Evolutionary conservation across 2,888 invertebrate species (phyloP).

Genomic region (Eupithecia subumbrata): DNA sequence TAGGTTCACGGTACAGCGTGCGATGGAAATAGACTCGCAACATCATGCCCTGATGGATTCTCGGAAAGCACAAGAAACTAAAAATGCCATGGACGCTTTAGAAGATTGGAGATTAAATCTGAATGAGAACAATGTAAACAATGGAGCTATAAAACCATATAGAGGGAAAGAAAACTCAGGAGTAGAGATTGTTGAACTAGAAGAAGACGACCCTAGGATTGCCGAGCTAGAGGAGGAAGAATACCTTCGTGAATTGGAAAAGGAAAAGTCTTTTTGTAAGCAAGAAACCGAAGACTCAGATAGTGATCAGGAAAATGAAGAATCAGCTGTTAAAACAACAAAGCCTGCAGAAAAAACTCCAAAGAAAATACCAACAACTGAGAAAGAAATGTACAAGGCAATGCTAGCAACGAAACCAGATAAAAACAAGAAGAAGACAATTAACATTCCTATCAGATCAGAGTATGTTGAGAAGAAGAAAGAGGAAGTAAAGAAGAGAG

Average conservation of each 20-base stretch:
- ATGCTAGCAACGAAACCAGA: constrained; percentile 20
- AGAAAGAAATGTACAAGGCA: constrained; percentile 26
- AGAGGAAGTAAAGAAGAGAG: constrained; percentile 64
- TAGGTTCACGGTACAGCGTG: constrained; percentile 78
- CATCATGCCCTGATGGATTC: constrained; percentile 86
- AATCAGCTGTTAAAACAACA: constrained; percentile 17
- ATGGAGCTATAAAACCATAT: constrained; percentile 20
- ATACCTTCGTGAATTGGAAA: neutral
- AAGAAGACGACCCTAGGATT: constrained; percentile 28
- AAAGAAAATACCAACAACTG: constrained; percentile 15
- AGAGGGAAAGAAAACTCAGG: constrained; percentile 30
- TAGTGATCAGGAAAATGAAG: constrained; percentile 8
- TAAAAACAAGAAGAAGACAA: constrained; percentile 35
- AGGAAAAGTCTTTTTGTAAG: neutral
- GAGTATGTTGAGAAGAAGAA: constrained; percentile 71
- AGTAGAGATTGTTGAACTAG: constrained; percentile 34
- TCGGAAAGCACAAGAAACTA: constrained; percentile 85
- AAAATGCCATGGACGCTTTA: constrained; percentile 86
- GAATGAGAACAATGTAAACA: constrained; percentile 33
- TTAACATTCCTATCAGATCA: constrained; percentile 61
- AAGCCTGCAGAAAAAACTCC: constrained; percentile 9
- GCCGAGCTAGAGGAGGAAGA: constrained; percentile 18
- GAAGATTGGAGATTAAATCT: constrained; percentile 82
- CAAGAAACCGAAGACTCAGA: neutral
- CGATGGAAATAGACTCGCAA: constrained; percentile 77